phyloP scores from a whole-genome alignment of 1,140 invertebrate genomes.

The Scaptomyza hsui region DNA sequence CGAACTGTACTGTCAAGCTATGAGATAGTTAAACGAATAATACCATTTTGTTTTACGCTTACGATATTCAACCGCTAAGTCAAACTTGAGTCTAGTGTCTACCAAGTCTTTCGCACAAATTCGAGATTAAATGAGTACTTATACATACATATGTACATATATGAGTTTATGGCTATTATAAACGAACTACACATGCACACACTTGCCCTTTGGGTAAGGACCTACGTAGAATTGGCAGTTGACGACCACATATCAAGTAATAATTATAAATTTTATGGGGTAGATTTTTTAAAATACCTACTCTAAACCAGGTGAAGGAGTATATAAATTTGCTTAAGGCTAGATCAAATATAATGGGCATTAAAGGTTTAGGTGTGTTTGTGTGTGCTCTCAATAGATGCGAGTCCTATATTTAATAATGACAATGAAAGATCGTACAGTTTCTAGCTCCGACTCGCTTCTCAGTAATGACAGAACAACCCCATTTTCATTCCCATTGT shows the following conservation, averaged over 20 bases:
- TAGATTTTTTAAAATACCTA: constrained; percentile 51
- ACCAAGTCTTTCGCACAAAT: constrained; percentile 1
- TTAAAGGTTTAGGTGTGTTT: constrained; percentile 51
- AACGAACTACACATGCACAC: constrained; percentile 6
- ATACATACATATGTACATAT: no score
- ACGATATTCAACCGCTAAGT: constrained; percentile 31
- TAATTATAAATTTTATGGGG: constrained; percentile 73
- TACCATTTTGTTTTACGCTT: constrained; percentile 35
- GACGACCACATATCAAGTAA: constrained; percentile 73
- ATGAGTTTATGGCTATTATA: constrained; percentile 5
- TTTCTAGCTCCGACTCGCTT: not conserved
- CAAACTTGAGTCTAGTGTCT: constrained; percentile 33
- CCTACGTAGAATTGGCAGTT: constrained; percentile 19
- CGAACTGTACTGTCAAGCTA: no score
- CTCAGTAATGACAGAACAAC: constrained; percentile 12
- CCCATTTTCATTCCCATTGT: constrained; percentile 22
- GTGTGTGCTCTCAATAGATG: constrained; percentile 18
- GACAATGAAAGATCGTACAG: constrained; percentile 12
- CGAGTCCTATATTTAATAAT: not conserved
- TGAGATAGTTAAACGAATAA: constrained; percentile 10
- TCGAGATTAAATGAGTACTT: not conserved
- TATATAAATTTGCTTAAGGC: constrained; percentile 53
- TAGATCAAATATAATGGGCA: constrained; percentile 68
- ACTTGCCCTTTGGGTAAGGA: constrained; percentile 2
- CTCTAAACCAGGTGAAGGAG: not conserved